Conservation (phyloP, 2,888 invertebrate species). For the Bembecia ichneumoniformis region DNA sequence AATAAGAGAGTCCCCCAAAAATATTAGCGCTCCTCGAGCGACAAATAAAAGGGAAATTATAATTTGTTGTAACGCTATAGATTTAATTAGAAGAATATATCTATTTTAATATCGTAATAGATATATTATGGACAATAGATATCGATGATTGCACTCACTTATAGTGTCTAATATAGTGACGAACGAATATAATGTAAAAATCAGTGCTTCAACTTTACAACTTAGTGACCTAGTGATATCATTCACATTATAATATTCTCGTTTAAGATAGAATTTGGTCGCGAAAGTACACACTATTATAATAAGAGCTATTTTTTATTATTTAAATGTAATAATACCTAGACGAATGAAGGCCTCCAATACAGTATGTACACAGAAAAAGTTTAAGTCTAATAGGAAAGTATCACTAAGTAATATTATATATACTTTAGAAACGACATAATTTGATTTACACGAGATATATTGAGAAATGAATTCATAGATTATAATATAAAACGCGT, state of each 20-base stretch:
- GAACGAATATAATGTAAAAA: conserved; percentile 13
- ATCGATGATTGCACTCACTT: neutral
- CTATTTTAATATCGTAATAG: too few relatives aligned
- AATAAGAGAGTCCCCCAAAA: too few relatives aligned
- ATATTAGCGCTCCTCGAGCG: too few relatives aligned
- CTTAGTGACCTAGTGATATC: conserved; percentile 45
- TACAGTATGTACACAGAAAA: conserved; percentile 39
- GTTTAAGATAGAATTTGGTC: conserved; percentile 56
- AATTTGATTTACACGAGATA: too few relatives aligned
- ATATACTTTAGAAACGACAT: too few relatives aligned
- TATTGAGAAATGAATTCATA: too few relatives aligned
- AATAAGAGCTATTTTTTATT: conserved; percentile 22
- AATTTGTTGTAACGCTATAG: too few relatives aligned
- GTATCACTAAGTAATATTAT: conserved; percentile 26
- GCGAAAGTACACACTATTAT: conserved; percentile 36
- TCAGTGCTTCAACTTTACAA: conserved; percentile 24
- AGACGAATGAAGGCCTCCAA: conserved; percentile 63
- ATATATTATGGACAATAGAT: too few relatives aligned
- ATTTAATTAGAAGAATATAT: too few relatives aligned
- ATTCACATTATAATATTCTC: conserved; percentile 16
- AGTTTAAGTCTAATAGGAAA: conserved; percentile 42
- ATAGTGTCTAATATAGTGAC: neutral
- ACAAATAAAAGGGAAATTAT: too few relatives aligned
- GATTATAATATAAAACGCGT: too few relatives aligned
- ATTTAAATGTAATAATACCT: conserved; percentile 33